A percentile compares a stretch with the other conserved stretches of the same genome.
Evolutionary conservation across 1,140 invertebrate species (phyloP).

Genomic region (Melipona quadrifasciata): DNA sequence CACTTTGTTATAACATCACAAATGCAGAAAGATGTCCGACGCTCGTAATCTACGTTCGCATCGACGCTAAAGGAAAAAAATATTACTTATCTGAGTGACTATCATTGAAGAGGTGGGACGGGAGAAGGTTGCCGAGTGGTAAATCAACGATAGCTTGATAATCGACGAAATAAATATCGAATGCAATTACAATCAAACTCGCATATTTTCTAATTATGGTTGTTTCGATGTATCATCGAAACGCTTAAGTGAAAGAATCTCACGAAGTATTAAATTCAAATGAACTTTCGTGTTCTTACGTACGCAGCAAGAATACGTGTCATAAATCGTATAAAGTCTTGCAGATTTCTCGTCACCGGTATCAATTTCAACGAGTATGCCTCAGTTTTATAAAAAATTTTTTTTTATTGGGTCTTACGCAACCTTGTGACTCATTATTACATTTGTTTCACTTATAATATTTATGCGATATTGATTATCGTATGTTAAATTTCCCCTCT

Average conservation of each 20-base stretch:
- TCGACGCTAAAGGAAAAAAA: neutral
- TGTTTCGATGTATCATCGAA: neutral
- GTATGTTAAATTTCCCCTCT: neutral
- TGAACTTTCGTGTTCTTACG: neutral
- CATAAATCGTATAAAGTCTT: neutral
- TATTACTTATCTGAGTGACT: constrained; percentile 4
- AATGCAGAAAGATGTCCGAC: constrained; percentile 28
- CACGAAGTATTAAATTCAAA: neutral
- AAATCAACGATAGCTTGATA: neutral
- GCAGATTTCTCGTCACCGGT: constrained; percentile 9
- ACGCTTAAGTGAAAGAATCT: neutral
- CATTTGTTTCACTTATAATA: neutral
- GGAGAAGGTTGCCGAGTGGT: neutral
- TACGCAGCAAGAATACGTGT: neutral
- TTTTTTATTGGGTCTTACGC: constrained; percentile 37
- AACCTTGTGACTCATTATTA: constrained; percentile 25
- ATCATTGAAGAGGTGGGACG: neutral
- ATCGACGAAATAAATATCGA: neutral
- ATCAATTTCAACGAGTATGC: constrained; percentile 46
- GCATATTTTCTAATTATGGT: neutral
- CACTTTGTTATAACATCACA: neutral
- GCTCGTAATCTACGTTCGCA: constrained; percentile 6
- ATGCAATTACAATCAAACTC: neutral
- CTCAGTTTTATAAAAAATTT: constrained; percentile 36
- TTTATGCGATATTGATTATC: neutral